Conservation (phyloP, 2,888 invertebrate genomes). For the Podabrus alpinus region DNA sequence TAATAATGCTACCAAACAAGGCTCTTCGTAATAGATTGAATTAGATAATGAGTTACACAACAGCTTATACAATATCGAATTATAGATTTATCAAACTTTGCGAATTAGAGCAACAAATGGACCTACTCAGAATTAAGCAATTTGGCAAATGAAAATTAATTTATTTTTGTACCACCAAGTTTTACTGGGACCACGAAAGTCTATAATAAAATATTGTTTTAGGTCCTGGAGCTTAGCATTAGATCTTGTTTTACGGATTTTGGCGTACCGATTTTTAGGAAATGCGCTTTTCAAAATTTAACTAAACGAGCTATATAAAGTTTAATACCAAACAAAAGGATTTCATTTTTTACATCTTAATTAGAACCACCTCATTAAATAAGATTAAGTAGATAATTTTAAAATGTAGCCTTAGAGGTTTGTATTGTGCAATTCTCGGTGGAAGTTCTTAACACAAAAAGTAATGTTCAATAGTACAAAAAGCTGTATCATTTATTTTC, state of each 20-base stretch:
- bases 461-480: constrained; percentile 2
- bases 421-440: neutral
- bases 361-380: neutral
- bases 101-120: neutral
- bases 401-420: neutral
- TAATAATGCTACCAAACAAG: constrained; percentile 14
- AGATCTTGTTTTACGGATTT: neutral
- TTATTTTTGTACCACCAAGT: neutral
- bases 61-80: constrained; percentile 1
- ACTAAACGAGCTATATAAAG: neutral
- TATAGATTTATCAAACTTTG: neutral
- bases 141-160: neutral
- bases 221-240: neutral
- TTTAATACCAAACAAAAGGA: neutral
- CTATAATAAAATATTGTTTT: neutral
- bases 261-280: neutral
- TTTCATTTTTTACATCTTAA: neutral
- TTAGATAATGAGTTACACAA: constrained; percentile 14
- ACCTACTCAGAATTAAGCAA: neutral
- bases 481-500: constrained; percentile 6
- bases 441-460: neutral
- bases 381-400: neutral
- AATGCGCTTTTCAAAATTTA: neutral
- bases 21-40: constrained; percentile 17
- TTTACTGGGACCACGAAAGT: neutral